Conservation (phyloP, 2,888 invertebrate genomes). For the Himalopsyche anomala region DNA sequence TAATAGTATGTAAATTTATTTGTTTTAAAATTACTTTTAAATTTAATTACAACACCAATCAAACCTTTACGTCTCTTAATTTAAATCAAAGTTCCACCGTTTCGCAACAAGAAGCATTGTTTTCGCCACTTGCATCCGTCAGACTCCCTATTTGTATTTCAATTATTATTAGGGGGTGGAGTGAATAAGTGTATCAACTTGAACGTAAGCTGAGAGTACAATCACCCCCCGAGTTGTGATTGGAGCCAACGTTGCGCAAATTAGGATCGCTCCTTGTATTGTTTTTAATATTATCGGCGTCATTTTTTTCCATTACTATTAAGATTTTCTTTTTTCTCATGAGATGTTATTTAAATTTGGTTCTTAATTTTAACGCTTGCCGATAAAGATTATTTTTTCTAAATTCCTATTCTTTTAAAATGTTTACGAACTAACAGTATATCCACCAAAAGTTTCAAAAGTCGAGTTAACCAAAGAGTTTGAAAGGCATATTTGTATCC, state of each 20-base stretch:
- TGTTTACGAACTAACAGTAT: too few species aligned
- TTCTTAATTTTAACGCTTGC: too few species aligned
- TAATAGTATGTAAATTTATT: background rate
- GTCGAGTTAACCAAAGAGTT: too few species aligned
- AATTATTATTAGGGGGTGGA: conserved; percentile 70
- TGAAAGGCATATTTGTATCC: too few species aligned
- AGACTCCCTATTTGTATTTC: conserved; percentile 75
- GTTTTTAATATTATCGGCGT: background rate
- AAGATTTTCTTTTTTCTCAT: too few species aligned
- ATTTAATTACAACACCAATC: background rate
- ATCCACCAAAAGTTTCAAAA: too few species aligned
- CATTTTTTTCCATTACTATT: too few species aligned
- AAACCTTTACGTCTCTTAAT: conserved; percentile 25
- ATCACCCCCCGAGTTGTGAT: background rate
- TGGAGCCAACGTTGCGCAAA: background rate
- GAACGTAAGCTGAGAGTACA: conserved; percentile 10
- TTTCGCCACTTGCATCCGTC: conserved; percentile 49
- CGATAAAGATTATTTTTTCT: too few species aligned
- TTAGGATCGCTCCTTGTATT: background rate
- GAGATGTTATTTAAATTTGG: too few species aligned
- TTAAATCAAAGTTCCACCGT: conserved; percentile 53
- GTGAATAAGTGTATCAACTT: background rate
- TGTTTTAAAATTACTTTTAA: background rate
- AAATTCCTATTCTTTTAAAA: too few species aligned
- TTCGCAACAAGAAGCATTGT: conserved; percentile 53